These are phyloP conservation scores for Scaptomyza pallida DNA, from an alignment of 1,140 invertebrate genomes.

Conservation along the genomic window DNA sequence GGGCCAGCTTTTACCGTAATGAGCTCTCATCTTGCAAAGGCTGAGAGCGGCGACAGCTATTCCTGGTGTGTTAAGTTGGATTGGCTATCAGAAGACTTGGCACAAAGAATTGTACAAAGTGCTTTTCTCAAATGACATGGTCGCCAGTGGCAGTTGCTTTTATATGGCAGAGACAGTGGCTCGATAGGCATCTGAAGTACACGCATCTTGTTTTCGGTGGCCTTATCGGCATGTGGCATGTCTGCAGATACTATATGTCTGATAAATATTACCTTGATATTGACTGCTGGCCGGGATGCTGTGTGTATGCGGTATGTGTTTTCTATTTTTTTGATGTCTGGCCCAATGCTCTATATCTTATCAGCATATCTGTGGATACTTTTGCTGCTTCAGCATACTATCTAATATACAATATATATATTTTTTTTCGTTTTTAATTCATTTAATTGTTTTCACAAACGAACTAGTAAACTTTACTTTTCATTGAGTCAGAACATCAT, in stretches of 20 bases:
- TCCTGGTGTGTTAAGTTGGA: slow-evolving; percentile 32
- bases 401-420: no score
- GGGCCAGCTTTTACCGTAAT: slow-evolving; percentile 43
- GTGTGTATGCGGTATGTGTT: slow-evolving; percentile 26
- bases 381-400: background rate
- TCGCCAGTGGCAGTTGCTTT: slow-evolving; percentile 47
- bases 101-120: slow-evolving; percentile 33
- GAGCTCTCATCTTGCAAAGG: slow-evolving; percentile 48
- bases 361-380: slow-evolving; percentile 8
- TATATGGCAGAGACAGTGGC: slow-evolving; percentile 46
- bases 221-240: slow-evolving; percentile 44
- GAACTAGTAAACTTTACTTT: slow-evolving; percentile 2
- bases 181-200: slow-evolving; percentile 24
- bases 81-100: slow-evolving; percentile 33
- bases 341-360: slow-evolving; percentile 22
- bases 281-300: slow-evolving; percentile 41
- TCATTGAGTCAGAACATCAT: background rate
- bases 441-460: slow-evolving; percentile 55
- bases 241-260: slow-evolving; percentile 13
- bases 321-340: slow-evolving; percentile 23
- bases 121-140: slow-evolving; percentile 55
- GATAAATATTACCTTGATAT: slow-evolving; percentile 36
- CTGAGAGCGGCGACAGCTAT: slow-evolving; percentile 42
- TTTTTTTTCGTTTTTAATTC: slow-evolving; percentile 50
- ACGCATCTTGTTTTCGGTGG: background rate